Base-by-base conservation (phyloP, 2,113 vertebrate species). In the Stigmatopora nigra region DNA sequence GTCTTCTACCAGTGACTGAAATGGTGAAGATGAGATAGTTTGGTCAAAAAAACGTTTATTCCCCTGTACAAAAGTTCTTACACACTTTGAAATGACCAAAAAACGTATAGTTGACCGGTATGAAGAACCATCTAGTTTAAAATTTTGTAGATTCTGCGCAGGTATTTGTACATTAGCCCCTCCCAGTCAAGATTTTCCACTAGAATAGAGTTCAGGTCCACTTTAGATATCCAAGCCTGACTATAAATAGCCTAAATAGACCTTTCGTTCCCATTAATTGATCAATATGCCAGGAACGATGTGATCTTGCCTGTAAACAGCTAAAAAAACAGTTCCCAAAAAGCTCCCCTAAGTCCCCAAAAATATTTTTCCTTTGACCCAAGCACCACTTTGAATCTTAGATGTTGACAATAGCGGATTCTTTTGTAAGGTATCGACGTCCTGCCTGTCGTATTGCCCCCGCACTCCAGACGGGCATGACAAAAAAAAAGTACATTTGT, bases 341-440 rank as follows among this genome's bases (percentile, higher is more conserved):
- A 41, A 41, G 6, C 38, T 8, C 9, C 6, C 38, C 38, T 10
- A 41, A 41, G 38, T 4, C 38, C 6, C 38, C 38, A 6, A 41
- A 10, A 41, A 41, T 10, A 41, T 41, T 41, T 41, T 41, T 8
- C 3, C 38, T 41, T 41, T 41, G 38, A 6, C 38, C 38, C 38
- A 31, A 31, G 2, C 25, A n/a, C 64, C n/a, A 35, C 36, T 61
- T 71, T 52, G 58, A 59, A 61, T 48, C 38, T 35, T 57, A 15
- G 14, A 10, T 52, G 51, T 52, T 52, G 5, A 52, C 35, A 31
- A 0, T 0, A 6, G 14, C 35, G 10, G 8, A 20, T 52, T 19
- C 8, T 19, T 19, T 51, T 19, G 25, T 31, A 31, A 31, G 45
- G 45, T 19, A 10, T 52, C n/a, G 10, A 52, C 25, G 25, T 52